Evolutionary conservation across 1,140 invertebrate genomes (phyloP).

Genomic region (Cecropterus lyciades): DNA sequence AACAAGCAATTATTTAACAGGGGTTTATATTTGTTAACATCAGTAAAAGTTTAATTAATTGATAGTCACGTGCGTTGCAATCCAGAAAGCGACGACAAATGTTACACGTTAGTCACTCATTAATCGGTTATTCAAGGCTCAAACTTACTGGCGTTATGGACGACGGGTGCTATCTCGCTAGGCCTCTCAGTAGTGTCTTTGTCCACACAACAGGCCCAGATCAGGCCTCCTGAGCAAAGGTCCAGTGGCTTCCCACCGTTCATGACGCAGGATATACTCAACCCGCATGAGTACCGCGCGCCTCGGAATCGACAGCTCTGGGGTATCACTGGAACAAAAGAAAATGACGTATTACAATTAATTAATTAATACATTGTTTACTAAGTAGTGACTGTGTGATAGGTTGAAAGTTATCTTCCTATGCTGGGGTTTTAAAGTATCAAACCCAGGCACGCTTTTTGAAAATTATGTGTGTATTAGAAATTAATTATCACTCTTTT

Average conservation of each 20-base stretch:
- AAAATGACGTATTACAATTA: not conserved
- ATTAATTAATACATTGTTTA: no score
- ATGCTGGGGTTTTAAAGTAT: no score
- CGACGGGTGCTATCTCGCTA: slow-evolving; percentile 79
- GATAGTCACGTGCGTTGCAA: no score
- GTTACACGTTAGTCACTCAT: not conserved
- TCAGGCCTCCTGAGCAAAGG: slow-evolving; percentile 96
- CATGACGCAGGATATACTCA: slow-evolving; percentile 95
- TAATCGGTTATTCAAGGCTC: slow-evolving; percentile 11
- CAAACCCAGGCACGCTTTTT: no score
- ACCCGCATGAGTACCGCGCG: slow-evolving; percentile 94
- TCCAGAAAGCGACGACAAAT: not conserved
- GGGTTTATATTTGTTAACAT: no score
- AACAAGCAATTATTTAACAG: no score
- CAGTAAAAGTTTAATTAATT: no score
- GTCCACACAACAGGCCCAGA: slow-evolving; percentile 97
- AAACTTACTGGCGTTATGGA: slow-evolving; percentile 95
- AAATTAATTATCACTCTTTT: no score
- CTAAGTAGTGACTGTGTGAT: no score
- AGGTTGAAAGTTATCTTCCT: no score
- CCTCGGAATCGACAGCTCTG: slow-evolving; percentile 95
- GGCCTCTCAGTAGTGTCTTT: slow-evolving; percentile 87
- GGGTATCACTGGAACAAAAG: slow-evolving; percentile 92
- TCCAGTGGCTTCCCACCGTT: slow-evolving; percentile 94
- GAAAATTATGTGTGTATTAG: no score